phyloP scores from a whole-genome alignment of 2,113 vertebrate species.

The Aegithalos caudatus region DNA sequence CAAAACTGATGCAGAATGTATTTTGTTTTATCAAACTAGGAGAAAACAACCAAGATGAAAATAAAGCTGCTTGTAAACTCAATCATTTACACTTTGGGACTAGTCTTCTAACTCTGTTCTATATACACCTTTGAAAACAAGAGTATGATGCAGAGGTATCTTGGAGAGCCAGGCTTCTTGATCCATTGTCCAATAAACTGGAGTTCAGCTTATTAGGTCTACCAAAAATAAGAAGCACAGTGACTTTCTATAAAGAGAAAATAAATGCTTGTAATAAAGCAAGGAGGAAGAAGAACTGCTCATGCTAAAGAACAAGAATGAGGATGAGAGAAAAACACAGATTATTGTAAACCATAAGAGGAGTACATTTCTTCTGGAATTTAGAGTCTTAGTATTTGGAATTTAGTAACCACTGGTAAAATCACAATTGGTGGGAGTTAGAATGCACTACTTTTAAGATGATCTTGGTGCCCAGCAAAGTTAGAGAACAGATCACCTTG shows the following conservation, averaged over 20 bases:
- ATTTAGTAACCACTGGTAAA: not conserved
- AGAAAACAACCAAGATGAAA: not conserved
- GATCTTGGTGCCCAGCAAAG: not conserved
- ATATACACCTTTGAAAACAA: not conserved
- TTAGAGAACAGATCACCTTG: not conserved
- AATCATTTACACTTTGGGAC: not conserved
- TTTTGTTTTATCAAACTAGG: not conserved
- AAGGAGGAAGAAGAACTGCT: not conserved
- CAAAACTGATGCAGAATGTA: not conserved
- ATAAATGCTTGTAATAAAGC: not conserved
- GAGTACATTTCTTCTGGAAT: not conserved
- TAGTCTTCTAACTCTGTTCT: not conserved
- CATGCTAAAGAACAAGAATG: not conserved
- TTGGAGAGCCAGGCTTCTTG: not conserved
- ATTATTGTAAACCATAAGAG: not conserved
- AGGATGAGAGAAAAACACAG: not conserved
- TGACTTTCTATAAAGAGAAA: not conserved
- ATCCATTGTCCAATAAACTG: not conserved
- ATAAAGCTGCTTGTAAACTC: not conserved
- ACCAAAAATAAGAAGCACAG: not conserved
- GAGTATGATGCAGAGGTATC: not conserved
- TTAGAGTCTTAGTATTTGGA: no score
- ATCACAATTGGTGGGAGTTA: not conserved
- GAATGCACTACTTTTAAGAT: not conserved
- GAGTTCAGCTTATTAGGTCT: not conserved